These are phyloP conservation scores for Cheilosia soror DNA, from an alignment of 2,888 invertebrate genomes.

Conservation along the genomic window DNA sequence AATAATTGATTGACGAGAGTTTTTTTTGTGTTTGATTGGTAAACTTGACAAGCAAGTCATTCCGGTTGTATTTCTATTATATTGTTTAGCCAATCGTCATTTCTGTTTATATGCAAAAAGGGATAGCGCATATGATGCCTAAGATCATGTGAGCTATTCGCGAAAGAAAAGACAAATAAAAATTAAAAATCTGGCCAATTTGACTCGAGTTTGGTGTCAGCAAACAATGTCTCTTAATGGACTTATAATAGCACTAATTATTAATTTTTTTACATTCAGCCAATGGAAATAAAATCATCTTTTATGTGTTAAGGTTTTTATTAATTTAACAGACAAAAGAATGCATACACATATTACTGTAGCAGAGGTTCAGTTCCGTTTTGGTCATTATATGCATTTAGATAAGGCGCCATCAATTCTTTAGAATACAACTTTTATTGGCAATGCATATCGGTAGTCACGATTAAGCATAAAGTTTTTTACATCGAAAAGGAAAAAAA, in stretches of 20 bases:
- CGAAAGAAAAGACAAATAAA: background rate
- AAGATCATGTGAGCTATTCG: conserved; percentile 17
- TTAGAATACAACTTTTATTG: too few species aligned
- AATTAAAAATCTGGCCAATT: background rate
- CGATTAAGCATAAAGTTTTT: background rate
- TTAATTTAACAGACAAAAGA: background rate
- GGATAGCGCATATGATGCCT: background rate
- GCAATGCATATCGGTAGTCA: too few species aligned
- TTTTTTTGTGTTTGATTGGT: background rate
- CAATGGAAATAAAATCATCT: conserved; percentile 1
- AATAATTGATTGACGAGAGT: background rate
- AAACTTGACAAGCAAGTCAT: conserved; percentile 30
- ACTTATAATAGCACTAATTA: conserved; percentile 35
- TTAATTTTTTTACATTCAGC: background rate
- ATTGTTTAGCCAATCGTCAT: background rate
- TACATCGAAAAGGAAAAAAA: background rate
- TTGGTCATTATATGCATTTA: too few species aligned
- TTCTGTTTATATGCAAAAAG: background rate
- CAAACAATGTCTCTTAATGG: conserved; percentile 6
- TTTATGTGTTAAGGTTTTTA: background rate
- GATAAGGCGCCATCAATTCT: too few species aligned
- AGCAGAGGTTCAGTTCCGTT: too few species aligned
- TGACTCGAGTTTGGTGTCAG: background rate
- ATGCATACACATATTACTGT: too few species aligned
- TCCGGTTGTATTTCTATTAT: background rate